Evolutionary conservation across 2,113 vertebrate genomes (phyloP).

Genomic region (Aepyceros melampus): DNA sequence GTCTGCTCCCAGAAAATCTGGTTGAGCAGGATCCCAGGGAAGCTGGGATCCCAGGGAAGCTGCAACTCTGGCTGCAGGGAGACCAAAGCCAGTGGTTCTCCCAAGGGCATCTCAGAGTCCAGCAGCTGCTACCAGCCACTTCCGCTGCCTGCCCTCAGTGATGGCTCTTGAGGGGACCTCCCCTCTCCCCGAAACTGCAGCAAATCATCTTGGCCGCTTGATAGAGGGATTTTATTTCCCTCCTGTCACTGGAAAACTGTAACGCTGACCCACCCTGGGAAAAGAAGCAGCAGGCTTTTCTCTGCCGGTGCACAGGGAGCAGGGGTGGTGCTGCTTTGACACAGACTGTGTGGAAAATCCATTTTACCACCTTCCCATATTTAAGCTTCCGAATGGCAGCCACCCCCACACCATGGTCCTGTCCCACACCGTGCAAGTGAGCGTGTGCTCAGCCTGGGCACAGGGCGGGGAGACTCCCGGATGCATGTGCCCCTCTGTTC

Average conservation of each 20-base stretch:
- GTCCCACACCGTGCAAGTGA: too few species aligned
- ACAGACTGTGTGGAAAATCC: not conserved
- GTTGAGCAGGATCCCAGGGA: not conserved
- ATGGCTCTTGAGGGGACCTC: not conserved
- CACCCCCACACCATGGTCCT: fast-evolving
- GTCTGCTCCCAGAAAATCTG: not conserved
- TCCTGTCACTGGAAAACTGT: not conserved
- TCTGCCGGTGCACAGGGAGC: not conserved
- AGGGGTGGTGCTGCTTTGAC: not conserved
- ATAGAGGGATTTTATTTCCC: not conserved
- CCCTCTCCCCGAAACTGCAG: not conserved
- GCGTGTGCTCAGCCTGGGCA: not conserved
- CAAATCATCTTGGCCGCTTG: not conserved
- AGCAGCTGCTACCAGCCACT: not conserved
- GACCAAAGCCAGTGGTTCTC: not conserved
- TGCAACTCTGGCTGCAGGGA: not conserved
- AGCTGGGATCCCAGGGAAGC: not conserved
- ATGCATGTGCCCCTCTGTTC: not conserved
- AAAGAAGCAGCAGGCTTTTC: not conserved
- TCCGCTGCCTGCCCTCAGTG: not conserved
- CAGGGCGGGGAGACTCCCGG: not conserved
- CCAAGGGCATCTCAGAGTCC: not conserved
- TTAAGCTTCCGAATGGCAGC: not conserved
- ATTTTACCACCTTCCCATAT: too few species aligned
- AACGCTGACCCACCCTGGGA: not conserved